Evolutionary conservation across 2,797 vertebrate genomes (phyloP).

Genomic region (Trichosurus vulpecula): DNA sequence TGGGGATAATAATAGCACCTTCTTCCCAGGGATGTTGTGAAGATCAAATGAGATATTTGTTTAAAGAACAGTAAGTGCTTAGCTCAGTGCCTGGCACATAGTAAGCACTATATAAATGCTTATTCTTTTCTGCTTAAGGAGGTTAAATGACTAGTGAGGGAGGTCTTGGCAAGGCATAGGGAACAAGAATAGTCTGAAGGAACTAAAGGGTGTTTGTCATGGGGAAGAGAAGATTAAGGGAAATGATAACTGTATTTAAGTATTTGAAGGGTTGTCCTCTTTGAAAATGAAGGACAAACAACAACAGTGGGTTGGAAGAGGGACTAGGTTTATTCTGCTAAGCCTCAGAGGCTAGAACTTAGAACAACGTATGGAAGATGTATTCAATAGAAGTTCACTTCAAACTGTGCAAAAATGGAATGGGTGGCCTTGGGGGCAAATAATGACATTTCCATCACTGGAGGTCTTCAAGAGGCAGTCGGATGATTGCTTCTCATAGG

Average conservation of each 20-base stretch:
- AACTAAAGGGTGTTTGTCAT: neutral
- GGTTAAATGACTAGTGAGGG: neutral
- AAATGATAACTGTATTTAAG: neutral
- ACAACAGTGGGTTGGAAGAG: neutral
- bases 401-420: neutral
- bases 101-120: neutral
- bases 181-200: neutral
- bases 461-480: neutral
- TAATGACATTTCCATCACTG: neutral
- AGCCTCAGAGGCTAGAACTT: neutral
- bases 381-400: neutral
- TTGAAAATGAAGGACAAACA: neutral
- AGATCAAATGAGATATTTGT: neutral
- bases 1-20: too few species aligned
- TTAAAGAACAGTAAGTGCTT: neutral
- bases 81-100: too few species aligned
- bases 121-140: neutral
- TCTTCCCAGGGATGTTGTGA: too few species aligned
- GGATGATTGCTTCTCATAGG: neutral
- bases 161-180: neutral
- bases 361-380: neutral
- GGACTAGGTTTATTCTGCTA: neutral
- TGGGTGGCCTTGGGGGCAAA: neutral
- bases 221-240: neutral
- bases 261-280: neutral